Conservation (phyloP, 2,888 invertebrate species). For the Myathropa florea region DNA sequence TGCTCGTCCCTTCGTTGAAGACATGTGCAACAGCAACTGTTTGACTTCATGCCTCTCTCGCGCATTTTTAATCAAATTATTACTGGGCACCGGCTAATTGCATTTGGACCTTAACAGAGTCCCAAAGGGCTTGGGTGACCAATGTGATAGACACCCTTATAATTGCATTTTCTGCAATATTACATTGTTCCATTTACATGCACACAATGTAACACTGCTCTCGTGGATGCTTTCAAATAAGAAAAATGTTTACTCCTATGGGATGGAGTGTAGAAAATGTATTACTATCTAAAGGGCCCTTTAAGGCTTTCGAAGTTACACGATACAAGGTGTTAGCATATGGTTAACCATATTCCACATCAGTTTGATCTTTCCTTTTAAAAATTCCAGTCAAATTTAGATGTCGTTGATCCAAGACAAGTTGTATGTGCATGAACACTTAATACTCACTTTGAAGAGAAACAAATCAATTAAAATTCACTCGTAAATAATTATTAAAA, state of each 20-base stretch:
- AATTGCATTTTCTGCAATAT: constrained; percentile 6
- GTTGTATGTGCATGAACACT: too few relatives aligned
- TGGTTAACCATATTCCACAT: too few relatives aligned
- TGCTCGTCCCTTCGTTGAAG: background rate
- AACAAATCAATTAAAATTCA: too few relatives aligned
- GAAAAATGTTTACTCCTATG: background rate
- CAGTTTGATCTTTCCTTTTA: too few relatives aligned
- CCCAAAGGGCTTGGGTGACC: background rate
- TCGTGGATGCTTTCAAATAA: background rate
- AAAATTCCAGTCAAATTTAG: too few relatives aligned
- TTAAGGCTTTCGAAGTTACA: background rate
- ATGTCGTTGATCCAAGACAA: too few relatives aligned
- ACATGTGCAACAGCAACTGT: background rate
- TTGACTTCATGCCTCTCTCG: background rate
- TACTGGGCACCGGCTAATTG: constrained; percentile 32
- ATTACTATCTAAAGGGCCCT: background rate
- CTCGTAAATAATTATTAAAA: too few relatives aligned
- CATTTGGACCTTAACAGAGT: constrained; percentile 9
- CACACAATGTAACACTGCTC: background rate
- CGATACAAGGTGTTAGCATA: too few relatives aligned
- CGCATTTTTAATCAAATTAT: constrained; percentile 39
- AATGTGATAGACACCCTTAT: background rate
- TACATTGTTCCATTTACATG: background rate
- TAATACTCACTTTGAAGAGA: too few relatives aligned
- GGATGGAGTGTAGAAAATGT: background rate